phyloP scores from a whole-genome alignment of 1,140 invertebrate species.

The Musca vetustissima region DNA sequence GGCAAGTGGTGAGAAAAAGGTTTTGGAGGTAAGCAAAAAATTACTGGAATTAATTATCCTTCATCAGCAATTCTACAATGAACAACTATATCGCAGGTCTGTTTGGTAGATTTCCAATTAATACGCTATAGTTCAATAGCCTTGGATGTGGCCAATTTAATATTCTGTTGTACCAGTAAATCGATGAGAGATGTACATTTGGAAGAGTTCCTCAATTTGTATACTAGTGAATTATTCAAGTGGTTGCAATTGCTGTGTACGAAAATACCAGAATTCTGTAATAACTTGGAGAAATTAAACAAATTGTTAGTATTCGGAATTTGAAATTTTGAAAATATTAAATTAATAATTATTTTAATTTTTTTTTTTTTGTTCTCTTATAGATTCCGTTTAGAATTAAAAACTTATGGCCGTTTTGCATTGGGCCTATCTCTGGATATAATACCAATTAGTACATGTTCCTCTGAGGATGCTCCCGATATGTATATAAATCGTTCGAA shows the following conservation, averaged over 20 bases:
- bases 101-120: slow-evolving; percentile 71
- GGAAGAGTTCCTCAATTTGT: slow-evolving; percentile 62
- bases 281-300: slow-evolving; percentile 58
- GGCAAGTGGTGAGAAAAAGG: slow-evolving; percentile 53
- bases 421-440: slow-evolving; percentile 70
- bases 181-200: slow-evolving; percentile 63
- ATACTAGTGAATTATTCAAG: slow-evolving; percentile 55
- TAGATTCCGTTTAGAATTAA: slow-evolving; percentile 66
- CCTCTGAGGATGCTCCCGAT: slow-evolving; percentile 70
- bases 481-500: slow-evolving; percentile 58
- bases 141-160: slow-evolving; percentile 66
- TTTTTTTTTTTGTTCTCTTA: slow-evolving; percentile 7
- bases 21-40: slow-evolving; percentile 34
- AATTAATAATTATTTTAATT: slow-evolving; percentile 1
- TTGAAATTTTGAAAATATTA: neutral
- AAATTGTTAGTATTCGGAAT: slow-evolving; percentile 57
- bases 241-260: slow-evolving; percentile 56
- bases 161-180: slow-evolving; percentile 68
- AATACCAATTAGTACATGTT: slow-evolving; percentile 70
- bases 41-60: slow-evolving; percentile 8
- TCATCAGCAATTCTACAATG: slow-evolving; percentile 29
- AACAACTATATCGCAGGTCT: slow-evolving; percentile 58
- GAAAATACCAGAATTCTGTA: slow-evolving; percentile 51
- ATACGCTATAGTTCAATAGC: slow-evolving; percentile 69
- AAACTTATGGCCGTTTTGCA: slow-evolving; percentile 66